Base-by-base conservation (phyloP, 2,888 invertebrate species). In the Tetramorium bicarinatum region DNA sequence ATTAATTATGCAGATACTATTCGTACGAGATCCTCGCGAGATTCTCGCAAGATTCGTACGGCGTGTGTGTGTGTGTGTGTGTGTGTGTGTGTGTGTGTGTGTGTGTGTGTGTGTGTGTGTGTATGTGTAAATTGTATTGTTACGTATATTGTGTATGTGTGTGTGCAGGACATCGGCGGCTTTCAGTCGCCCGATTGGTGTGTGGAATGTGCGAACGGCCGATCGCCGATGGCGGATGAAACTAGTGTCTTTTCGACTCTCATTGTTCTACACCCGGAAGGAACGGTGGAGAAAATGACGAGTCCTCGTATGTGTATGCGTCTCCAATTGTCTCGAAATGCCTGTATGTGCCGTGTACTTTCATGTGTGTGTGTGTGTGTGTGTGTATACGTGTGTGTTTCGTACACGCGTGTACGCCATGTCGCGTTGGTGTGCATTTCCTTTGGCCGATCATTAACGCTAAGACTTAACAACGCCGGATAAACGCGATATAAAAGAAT, bases 401-500 rank as follows among this genome's bases (percentile, higher is more conserved):
- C 21, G 15, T 49, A 13, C n/a, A 25, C 25, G 47, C 11, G 21
- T 66, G 52, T 61, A 56, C 77, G 49, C 62, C 59, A 49, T 54
- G 47, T 62, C 75, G 56, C 71, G 54, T 67, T 54, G 29, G 85
- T 90, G 87, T 90, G 87, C 88, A 87, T 85, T 87, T 84, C 85
- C 79, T 89, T 90, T 90, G 90, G 90, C 90, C 88, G 86, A 84
- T 87, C 86, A 82, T 86, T 88, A 89, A 90, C 77, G 83, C 83
- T 90, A 90, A 90, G 83, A 86, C 83, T 89, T 90, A 88, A 90
- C 90, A 88, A 90, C 85, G 84, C 87, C 80, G 71, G 82, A 89
- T 88, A 90, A 87, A 90, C 87, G 84, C 88, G 89, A 89, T 90
- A 88, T 87, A 90, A 90, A 90, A 90, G 87, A 90, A 90, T 87